Evolutionary conservation across 2,888 invertebrate species (phyloP).

Genomic region (Phania funesta): DNA sequence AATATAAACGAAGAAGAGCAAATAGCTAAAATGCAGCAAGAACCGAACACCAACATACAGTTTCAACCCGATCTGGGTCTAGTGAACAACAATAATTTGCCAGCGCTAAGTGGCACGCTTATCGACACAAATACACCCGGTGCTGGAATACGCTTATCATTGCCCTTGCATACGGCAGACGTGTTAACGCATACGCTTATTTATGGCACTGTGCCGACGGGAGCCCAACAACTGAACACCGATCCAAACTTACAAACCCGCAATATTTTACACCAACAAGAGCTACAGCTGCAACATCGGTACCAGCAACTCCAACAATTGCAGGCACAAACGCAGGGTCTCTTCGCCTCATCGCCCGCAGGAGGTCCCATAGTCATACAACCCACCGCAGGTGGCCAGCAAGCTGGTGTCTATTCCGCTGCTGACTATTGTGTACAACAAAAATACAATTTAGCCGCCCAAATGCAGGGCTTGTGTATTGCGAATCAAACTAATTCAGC

Average conservation of each 20-base stretch:
- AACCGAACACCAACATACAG: conserved; percentile 79
- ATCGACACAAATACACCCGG: conserved; percentile 65
- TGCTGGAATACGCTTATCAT: conserved; percentile 68
- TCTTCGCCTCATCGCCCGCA: conserved; percentile 72
- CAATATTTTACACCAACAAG: conserved; percentile 78
- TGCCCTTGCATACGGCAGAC: conserved; percentile 72
- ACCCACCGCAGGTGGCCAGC: conserved; percentile 69
- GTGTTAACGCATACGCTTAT: conserved; percentile 78
- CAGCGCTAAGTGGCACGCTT: conserved; percentile 61
- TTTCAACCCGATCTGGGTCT: conserved; percentile 80
- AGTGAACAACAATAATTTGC: conserved; percentile 76
- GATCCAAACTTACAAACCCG: conserved; percentile 76
- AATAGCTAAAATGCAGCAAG: conserved; percentile 79
- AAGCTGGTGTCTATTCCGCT: conserved; percentile 56
- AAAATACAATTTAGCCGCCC: conserved; percentile 73
- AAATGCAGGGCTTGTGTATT: conserved; percentile 78
- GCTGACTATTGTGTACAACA: conserved; percentile 69
- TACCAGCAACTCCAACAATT: conserved; percentile 79
- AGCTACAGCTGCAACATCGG: conserved; percentile 78
- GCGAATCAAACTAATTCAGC: conserved; percentile 66
- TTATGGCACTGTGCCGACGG: conserved; percentile 78
- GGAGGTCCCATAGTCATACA: conserved; percentile 71
- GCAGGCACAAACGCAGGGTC: conserved; percentile 78
- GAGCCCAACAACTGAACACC: conserved; percentile 74
- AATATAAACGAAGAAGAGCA: conserved; percentile 28